Conservation (phyloP, 2,113 vertebrate species). For the Rissa tridactyla region DNA sequence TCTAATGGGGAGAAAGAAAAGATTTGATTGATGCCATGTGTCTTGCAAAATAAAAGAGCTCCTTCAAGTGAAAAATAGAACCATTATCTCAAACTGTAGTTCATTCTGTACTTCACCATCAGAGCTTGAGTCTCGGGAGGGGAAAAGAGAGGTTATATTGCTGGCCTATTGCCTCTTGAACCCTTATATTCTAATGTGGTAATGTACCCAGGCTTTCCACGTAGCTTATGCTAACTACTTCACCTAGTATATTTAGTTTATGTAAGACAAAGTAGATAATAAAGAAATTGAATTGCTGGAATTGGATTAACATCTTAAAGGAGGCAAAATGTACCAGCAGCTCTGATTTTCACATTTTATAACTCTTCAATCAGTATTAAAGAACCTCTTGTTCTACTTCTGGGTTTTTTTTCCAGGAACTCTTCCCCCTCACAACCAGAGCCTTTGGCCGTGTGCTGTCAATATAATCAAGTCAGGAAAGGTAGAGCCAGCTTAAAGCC, state of each 20-base stretch:
- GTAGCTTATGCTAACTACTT: neutral
- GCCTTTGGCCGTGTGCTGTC: neutral
- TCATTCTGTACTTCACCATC: neutral
- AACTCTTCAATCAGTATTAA: neutral
- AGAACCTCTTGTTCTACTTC: neutral
- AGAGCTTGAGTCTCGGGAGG: neutral
- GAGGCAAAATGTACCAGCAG: neutral
- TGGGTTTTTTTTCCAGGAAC: neutral
- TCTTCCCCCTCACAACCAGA: neutral
- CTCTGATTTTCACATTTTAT: neutral
- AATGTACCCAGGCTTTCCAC: neutral
- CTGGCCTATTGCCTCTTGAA: neutral
- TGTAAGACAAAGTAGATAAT: neutral
- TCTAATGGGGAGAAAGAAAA: neutral
- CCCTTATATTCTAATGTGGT: neutral
- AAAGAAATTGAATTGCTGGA: neutral
- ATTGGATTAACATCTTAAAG: neutral
- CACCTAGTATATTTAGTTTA: rapidly evolving
- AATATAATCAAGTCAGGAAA: neutral
- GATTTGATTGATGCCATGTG: neutral
- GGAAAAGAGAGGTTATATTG: neutral
- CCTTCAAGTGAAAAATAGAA: neutral
- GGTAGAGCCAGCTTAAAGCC: neutral
- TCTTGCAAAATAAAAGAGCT: neutral
- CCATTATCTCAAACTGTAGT: neutral